Percentiles rank a stretch among this genome's conserved stretches.
Conservation (phyloP, 2,888 invertebrate genomes). For the Mythimna pallens region DNA sequence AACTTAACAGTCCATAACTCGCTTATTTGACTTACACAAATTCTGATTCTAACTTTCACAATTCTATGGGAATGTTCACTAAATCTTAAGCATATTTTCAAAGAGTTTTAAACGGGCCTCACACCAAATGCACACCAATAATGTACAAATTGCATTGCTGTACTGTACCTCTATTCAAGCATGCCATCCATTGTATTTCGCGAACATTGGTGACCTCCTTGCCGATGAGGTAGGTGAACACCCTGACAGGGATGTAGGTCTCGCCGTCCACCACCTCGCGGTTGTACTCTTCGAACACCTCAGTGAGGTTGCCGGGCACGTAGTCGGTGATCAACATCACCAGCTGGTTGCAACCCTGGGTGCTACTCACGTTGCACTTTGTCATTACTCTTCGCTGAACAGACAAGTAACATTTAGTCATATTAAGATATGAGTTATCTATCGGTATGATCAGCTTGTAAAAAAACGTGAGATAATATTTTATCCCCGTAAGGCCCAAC, state of each 20-base stretch:
- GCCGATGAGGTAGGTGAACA: slow-evolving; percentile 99
- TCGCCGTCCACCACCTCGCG: slow-evolving; percentile 91
- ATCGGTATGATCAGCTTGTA: too few relatives aligned
- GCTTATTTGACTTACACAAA: too few relatives aligned
- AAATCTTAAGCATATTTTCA: too few relatives aligned
- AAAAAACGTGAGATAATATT: too few relatives aligned
- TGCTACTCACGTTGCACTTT: slow-evolving; percentile 80
- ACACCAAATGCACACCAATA: too few relatives aligned
- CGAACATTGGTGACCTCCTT: slow-evolving; percentile 97
- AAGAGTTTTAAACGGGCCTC: too few relatives aligned
- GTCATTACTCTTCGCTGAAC: slow-evolving; percentile 72
- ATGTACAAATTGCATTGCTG: too few relatives aligned
- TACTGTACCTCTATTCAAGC: slow-evolving; percentile 95
- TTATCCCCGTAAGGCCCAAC: too few relatives aligned
- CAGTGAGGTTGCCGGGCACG: slow-evolving; percentile 96
- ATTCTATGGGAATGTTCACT: too few relatives aligned
- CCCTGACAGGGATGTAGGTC: slow-evolving; percentile 95
- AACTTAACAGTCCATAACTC: too few relatives aligned
- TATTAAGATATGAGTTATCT: too few relatives aligned
- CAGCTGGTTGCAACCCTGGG: slow-evolving; percentile 96
- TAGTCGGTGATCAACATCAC: slow-evolving; percentile 99
- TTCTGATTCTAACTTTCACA: too few relatives aligned
- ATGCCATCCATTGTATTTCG: slow-evolving; percentile 98
- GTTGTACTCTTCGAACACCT: slow-evolving; percentile 96
- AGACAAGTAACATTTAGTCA: neutral